These are phyloP conservation scores for Smutsia gigantea DNA, from an alignment of 2,797 vertebrate species.

Conservation along the genomic window DNA sequence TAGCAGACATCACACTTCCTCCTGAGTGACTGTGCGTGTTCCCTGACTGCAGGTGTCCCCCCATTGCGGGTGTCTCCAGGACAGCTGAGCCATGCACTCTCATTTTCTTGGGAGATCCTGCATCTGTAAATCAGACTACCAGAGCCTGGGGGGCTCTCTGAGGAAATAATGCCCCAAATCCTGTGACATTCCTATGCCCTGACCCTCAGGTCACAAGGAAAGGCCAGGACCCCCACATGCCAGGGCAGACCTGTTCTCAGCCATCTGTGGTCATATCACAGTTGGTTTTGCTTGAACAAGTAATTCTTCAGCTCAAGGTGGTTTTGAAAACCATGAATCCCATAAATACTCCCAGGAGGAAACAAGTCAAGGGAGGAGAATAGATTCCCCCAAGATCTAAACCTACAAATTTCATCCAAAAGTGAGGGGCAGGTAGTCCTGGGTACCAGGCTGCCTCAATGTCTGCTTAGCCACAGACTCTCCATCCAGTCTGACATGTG, in stretches of 20 bases:
- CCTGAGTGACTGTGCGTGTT: background rate
- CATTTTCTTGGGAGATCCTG: background rate
- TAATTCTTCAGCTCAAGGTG: background rate
- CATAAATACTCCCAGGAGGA: background rate
- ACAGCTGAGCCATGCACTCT: fast-evolving
- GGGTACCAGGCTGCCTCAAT: no score
- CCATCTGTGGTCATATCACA: background rate
- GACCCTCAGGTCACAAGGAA: no score
- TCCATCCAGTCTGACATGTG: background rate
- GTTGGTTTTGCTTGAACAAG: background rate
- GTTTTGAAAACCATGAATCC: background rate
- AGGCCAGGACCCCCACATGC: background rate
- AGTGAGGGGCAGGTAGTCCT: background rate
- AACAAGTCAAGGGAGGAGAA: background rate
- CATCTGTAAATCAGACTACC: background rate
- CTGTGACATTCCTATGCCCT: no score
- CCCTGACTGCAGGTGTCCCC: no score
- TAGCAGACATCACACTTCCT: no score
- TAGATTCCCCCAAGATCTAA: background rate
- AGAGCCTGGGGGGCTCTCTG: background rate
- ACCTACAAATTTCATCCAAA: no score
- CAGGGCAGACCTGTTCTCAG: no score
- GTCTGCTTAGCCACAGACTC: background rate
- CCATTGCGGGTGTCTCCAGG: no score
- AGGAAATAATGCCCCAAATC: fast-evolving